Evolutionary conservation across 2,797 vertebrate genomes (phyloP).

Genomic region (Micrastur ruficollis): DNA sequence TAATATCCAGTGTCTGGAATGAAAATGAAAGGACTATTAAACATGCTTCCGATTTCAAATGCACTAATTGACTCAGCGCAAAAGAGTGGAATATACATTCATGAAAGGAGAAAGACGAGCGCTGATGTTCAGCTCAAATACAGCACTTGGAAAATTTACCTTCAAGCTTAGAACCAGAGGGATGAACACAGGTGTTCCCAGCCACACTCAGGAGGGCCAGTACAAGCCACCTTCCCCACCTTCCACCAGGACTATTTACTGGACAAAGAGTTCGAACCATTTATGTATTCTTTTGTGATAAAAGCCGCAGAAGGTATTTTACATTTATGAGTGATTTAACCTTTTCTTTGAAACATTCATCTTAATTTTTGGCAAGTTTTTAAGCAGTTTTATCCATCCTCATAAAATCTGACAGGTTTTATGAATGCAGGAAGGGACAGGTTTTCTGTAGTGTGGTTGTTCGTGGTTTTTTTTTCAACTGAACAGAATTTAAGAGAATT

Average conservation of each 20-base stretch:
- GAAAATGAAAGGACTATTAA: background rate
- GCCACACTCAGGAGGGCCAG: background rate
- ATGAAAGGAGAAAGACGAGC: background rate
- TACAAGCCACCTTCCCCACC: no score
- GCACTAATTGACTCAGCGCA: background rate
- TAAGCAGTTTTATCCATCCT: background rate
- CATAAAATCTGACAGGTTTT: background rate
- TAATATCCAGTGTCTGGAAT: background rate
- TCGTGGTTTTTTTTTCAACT: background rate
- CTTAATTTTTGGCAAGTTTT: background rate
- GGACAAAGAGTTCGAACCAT: background rate
- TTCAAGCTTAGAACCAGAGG: background rate
- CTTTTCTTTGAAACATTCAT: background rate
- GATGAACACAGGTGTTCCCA: background rate
- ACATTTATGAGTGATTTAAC: background rate
- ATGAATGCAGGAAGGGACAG: background rate
- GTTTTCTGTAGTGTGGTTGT: background rate
- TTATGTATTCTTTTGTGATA: background rate
- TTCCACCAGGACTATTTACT: background rate
- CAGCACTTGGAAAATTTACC: background rate
- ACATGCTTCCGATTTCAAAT: background rate
- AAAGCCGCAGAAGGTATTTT: background rate
- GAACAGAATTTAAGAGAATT: background rate
- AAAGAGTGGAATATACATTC: background rate
- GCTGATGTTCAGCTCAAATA: background rate